These are phyloP conservation scores for Sceloporus undulatus DNA, from an alignment of 2,113 vertebrate genomes.

Conservation along the genomic window DNA sequence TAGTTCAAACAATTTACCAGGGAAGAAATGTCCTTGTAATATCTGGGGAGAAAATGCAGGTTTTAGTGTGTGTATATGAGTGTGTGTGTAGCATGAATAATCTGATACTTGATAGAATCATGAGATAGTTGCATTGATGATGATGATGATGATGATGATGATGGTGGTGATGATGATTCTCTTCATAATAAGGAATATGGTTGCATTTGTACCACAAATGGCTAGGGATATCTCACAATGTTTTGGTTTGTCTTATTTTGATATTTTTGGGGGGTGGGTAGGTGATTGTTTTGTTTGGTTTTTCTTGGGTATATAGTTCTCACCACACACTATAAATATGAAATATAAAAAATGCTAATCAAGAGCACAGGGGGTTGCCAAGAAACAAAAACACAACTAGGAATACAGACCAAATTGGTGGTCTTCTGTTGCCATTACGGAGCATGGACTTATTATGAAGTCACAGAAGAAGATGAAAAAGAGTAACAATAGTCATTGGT, in stretches of 20 bases:
- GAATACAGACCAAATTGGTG: not conserved
- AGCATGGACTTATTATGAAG: not conserved
- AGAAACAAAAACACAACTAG: not conserved
- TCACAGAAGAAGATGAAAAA: not conserved
- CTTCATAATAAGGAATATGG: not conserved
- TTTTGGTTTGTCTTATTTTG: not conserved
- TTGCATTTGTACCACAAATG: too few species aligned
- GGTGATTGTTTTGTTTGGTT: too few species aligned
- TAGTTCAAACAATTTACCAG: not conserved
- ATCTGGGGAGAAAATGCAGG: not conserved
- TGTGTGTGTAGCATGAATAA: constrained; percentile 16
- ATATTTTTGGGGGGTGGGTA: too few species aligned
- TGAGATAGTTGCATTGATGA: too few species aligned
- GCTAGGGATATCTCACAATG: not conserved
- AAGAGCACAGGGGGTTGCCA: not conserved
- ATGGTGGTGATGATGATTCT: too few species aligned
- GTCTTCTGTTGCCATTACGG: not conserved
- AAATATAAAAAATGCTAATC: not conserved
- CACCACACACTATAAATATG: too few species aligned
- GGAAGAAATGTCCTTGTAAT: not conserved
- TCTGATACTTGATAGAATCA: not conserved
- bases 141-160: too few species aligned
- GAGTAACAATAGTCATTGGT: too few species aligned
- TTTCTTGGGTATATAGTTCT: not conserved
- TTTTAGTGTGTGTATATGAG: not conserved